Conservation (phyloP, 2,113 vertebrate genomes). For the Varanus salvator region DNA sequence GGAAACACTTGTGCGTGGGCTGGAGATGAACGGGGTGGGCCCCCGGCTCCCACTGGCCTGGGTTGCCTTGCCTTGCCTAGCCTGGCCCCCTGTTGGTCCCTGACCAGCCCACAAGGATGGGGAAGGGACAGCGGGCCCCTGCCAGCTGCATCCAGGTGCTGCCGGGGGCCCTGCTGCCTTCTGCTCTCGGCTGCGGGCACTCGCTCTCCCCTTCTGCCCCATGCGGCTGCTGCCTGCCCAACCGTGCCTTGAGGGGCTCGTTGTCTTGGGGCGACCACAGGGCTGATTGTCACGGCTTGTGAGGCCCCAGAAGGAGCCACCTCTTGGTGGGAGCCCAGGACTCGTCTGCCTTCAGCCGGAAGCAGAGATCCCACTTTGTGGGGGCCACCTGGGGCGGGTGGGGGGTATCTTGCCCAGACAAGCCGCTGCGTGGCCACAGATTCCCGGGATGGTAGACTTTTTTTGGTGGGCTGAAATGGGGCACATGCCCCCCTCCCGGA, state of each 20-base stretch:
- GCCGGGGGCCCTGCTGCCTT: too few relatives aligned
- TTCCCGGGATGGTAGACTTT: too few relatives aligned
- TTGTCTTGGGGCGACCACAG: neutral
- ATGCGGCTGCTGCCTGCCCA: neutral
- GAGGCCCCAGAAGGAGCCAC: neutral
- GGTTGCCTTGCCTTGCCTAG: too few relatives aligned
- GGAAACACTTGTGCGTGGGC: neutral
- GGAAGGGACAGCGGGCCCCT: too few relatives aligned
- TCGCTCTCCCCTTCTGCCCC: too few relatives aligned
- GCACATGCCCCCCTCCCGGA: neutral
- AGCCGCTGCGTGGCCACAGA: neutral
- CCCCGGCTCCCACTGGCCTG: too few relatives aligned
- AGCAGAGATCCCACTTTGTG: too few relatives aligned
- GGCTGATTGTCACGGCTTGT: too few relatives aligned
- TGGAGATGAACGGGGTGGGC: neutral
- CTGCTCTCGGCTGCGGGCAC: too few relatives aligned
- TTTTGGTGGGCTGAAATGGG: neutral
- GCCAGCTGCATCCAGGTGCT: too few relatives aligned
- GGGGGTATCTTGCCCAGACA: neutral
- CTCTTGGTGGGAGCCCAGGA: rapidly evolving
- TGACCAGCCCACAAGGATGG: too few relatives aligned
- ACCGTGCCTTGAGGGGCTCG: neutral
- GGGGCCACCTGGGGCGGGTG: too few relatives aligned
- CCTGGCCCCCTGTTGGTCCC: neutral
- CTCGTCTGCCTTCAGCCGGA: neutral